Base-by-base conservation (phyloP, 2,888 invertebrate genomes). In the Watsonalla cultraria region DNA sequence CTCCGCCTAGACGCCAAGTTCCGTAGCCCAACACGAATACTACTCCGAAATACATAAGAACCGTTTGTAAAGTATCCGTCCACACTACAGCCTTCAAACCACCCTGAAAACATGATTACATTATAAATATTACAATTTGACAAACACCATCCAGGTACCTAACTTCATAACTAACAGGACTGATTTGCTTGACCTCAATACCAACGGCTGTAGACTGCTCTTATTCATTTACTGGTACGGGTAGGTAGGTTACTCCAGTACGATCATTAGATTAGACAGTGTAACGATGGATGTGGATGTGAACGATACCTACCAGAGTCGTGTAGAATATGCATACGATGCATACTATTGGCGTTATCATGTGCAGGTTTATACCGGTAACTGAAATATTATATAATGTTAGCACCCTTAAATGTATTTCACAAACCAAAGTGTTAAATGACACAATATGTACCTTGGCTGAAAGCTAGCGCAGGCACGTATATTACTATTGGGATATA, bases 241-340 rank as follows among this genome's bases (percentile, higher is more conserved):
- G 66, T 24, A 24, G 24, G 24, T 24, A 66, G 59, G n/a, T n/a
- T n/a, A n/a, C 67, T 66, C 64, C 51, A 74, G 74, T 70, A 67
- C 60, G 70, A 74, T 71, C 71, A 71, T 60, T 55, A 55, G 51
- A 61, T 46, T 33, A 57, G 39, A 51, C 37, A 51, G 51, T 35
- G 47, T 14, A 46, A 54, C 34, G 46, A 37, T 37, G 45, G 54
- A 51, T 54, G 54, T 51, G 54, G 24, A 24, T 24, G 51, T 56
- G 50, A 15, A 53, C 53, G 34, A 56, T 72, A 92, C 94, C 94
- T 89, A 96, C 96, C 80, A 96, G 80, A 57, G 97, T 96, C 0
- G 98, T 98, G 84, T 98, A 98, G 86, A 98, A 97, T 64, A 97
- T 97, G 86, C 97, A 97, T n/a, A 97, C 95, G 45, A 95, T 83